Base-by-base conservation (phyloP, 2,797 vertebrate genomes). In the Liparis tanakae region DNA sequence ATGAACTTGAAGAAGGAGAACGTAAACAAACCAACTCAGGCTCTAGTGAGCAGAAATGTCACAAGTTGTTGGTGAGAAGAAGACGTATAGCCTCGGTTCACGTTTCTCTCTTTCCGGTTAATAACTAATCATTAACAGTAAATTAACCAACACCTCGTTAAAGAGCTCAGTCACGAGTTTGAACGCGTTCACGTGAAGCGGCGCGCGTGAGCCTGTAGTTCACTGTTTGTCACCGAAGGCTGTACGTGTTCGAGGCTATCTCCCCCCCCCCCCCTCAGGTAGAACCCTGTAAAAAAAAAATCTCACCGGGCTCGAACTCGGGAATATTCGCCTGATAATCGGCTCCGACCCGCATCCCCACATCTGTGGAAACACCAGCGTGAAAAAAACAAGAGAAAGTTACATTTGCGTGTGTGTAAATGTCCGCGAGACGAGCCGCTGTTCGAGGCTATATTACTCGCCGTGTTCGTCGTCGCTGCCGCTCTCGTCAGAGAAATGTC, bases 381-480 rank as follows among this genome's bases (percentile, higher is more conserved):
- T n/a, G 30, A n/a, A 34, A 13, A 13, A 41, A 39, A 8, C 3
- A 4, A 1, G 14, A 51, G 0, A 10, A 41, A 9, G 39, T 41
- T 41, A 41, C 2, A 30, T 30, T 30, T 30, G 25, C 4, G 25
- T 30, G 25, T 30, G 25, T 30, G 25, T 30, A 30, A 30, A 30
- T 30, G 25, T 30, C 4, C 25, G 25, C 25, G 2, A 67, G 55
- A 20, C 3, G 0, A 7, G 30, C 7, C 18, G 70, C 3, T 91
- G 93, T 94, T 95, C 90, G 95, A 95, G 94, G 95, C 95, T 96
- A 96, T 46, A 13, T 41, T 41, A 22, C 87, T 78, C 95, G 95
- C 96, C 96, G 95, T 97, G 97, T 84, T 98, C 97, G 93, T 98
- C 97, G 94, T 97, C 96, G 93, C 96, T 97, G 92, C 96, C 96